phyloP scores from a whole-genome alignment of 2,113 vertebrate genomes.

The Ia io region DNA sequence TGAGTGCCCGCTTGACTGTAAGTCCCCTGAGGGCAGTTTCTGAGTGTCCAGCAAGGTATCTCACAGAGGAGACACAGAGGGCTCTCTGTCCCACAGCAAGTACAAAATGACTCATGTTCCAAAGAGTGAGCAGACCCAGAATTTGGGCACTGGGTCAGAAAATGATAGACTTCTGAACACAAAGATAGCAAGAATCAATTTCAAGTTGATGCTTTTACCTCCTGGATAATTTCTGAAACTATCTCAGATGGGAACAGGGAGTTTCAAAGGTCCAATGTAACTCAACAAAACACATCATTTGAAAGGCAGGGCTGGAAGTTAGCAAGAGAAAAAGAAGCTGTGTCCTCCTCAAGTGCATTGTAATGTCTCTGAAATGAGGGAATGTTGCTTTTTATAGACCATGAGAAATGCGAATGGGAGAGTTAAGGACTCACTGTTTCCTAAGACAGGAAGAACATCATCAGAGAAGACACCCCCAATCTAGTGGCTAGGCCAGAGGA shows the following conservation, averaged over 20 bases:
- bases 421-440: background rate
- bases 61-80: background rate
- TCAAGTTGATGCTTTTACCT: background rate
- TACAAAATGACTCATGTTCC: background rate
- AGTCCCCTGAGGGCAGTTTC: background rate
- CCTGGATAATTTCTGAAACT: background rate
- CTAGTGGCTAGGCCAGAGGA: background rate
- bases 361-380: background rate
- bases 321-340: background rate
- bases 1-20: background rate
- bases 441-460: background rate
- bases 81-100: background rate
- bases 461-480: background rate
- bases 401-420: background rate
- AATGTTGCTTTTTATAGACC: background rate
- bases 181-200: background rate
- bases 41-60: background rate
- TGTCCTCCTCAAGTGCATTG: background rate
- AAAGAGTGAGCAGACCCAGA: background rate
- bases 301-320: background rate
- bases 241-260: background rate
- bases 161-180: background rate
- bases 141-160: background rate
- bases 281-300: background rate
- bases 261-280: background rate